Evolutionary conservation across 2,888 invertebrate species (phyloP).

Genomic region (Apotomis capreana): DNA sequence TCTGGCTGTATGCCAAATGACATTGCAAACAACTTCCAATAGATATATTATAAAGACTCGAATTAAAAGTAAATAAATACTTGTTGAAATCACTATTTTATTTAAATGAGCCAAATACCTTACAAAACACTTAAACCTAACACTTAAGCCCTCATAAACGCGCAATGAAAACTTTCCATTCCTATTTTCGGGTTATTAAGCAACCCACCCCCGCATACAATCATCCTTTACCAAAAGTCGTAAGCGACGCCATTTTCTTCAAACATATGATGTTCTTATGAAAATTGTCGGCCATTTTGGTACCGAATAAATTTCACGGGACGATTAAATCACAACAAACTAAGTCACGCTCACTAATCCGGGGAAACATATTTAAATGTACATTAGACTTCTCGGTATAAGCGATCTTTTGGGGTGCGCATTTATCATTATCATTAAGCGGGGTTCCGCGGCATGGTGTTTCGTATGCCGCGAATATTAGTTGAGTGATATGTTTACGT

Average conservation of each 20-base stretch:
- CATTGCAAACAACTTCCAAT: too few species aligned
- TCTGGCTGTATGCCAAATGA: too few species aligned
- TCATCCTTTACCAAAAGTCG: background rate
- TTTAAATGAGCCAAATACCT: conserved; percentile 18
- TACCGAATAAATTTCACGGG: conserved; percentile 67
- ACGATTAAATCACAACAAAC: conserved; percentile 62
- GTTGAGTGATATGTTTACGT: background rate
- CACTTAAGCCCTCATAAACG: conserved; percentile 60
- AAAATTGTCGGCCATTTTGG: conserved; percentile 42
- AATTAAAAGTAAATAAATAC: background rate
- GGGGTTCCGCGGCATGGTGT: conserved; percentile 37
- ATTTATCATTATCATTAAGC: conserved; percentile 66
- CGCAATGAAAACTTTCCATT: conserved; percentile 69
- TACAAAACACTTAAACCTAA: conserved; percentile 46
- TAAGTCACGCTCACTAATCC: conserved; percentile 63
- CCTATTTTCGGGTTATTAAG: conserved; percentile 72
- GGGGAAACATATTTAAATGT: conserved; percentile 69
- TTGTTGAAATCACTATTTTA: background rate
- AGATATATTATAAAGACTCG: too few species aligned
- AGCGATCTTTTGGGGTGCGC: conserved; percentile 57
- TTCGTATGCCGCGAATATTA: background rate
- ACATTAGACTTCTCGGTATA: conserved; percentile 69
- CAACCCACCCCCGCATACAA: conserved; percentile 53
- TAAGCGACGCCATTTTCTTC: conserved; percentile 39
- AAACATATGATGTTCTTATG: background rate